Conservation (phyloP, 2,797 vertebrate genomes). For the Enteromius mattozi region DNA sequence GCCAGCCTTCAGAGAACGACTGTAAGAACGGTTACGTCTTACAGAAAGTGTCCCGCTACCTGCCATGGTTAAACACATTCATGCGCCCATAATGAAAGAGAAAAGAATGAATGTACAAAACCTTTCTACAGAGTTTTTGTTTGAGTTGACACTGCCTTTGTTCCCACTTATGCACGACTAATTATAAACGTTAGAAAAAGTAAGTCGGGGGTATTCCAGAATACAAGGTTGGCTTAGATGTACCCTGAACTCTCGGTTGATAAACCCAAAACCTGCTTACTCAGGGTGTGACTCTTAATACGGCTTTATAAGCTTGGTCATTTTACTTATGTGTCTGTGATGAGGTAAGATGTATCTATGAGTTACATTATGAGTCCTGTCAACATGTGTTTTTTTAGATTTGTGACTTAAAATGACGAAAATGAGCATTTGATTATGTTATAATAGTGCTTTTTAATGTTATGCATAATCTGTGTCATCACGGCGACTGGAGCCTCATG, state of each 20-base stretch:
- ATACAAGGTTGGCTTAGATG: background rate
- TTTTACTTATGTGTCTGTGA: too few species aligned
- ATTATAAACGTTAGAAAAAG: background rate
- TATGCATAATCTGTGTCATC: too few species aligned
- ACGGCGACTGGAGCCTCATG: too few species aligned
- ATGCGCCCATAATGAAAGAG: conserved; percentile 67
- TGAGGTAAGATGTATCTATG: too few species aligned
- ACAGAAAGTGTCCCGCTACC: conserved; percentile 79
- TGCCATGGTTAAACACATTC: conserved; percentile 72
- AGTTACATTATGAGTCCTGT: background rate
- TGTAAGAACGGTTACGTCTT: conserved; percentile 77
- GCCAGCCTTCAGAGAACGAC: conserved; percentile 63
- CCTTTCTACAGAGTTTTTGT: background rate
- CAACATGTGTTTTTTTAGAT: background rate
- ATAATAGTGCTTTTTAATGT: background rate
- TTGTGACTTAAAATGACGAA: background rate
- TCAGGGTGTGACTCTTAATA: background rate
- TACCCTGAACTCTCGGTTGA: background rate
- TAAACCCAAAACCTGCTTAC: background rate
- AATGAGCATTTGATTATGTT: background rate
- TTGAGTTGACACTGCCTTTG: background rate
- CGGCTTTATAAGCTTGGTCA: background rate
- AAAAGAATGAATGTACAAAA: background rate
- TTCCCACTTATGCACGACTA: background rate
- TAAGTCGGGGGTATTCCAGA: background rate